Evolutionary conservation across 2,888 invertebrate species (phyloP), one percentile per base, ranked within the genome.

Genomic region (Abrostola triplasia): DNA sequence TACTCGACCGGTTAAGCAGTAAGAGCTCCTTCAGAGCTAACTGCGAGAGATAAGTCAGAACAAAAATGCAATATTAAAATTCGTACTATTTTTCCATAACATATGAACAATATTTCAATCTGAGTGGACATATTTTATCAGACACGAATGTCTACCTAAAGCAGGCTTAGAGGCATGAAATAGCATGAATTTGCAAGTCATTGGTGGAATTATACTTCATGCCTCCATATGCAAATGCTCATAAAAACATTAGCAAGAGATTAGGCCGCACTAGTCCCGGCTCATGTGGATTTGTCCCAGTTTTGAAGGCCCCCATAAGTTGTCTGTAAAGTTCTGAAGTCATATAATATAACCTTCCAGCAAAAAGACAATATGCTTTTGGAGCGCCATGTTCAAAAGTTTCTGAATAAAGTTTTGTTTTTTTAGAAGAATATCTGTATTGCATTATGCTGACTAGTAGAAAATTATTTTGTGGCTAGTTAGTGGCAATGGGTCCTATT

Each of bases 171-270:
- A 24, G 5, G 6, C 10, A 5, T 49, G 11, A 9, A 35, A 35
- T 36, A 49, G 9, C 49, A 47, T 9, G 35, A 49, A 49, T 41
- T 66, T 49, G 2, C 38, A 37, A 59, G 11, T 36, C 36, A 42
- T 9, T 11, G 6, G 54, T 50, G 35, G 50, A 52, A 36, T 51
- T 54, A 44, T 57, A 53, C 52, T 38, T 36, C 50, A 59, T 62
- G 59, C 12, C 13, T 49, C 36, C 48, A 36, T 73, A 73, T 73
- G 66, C 50, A 69, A 73, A 73, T 73, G 55, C 60, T 64, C 74
- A 61, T 58, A 58, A 70, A 63, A 63, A 70, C 59, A 70, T 73
- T 73, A 70, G 58, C n/a, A 51, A 9, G 50, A 70, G 73, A 73
- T 73, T 70, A 73, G 70, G 50, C 52, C 50, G 50, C 42, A 63